phyloP scores from a whole-genome alignment of 2,797 vertebrate genomes.

The Hippocampus kuda region DNA sequence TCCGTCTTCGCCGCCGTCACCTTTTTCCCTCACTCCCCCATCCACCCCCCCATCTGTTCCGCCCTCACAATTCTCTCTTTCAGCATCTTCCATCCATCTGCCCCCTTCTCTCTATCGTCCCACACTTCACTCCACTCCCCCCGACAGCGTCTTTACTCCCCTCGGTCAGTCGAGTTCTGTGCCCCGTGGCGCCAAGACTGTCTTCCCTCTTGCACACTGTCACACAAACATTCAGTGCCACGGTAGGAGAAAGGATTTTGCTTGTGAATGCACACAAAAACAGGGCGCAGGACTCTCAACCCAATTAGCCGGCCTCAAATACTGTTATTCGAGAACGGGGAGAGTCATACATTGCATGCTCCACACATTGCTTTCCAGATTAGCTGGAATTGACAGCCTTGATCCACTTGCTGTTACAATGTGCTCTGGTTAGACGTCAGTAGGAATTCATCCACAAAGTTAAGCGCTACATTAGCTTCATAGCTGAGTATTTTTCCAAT shows the following conservation, averaged over 20 bases:
- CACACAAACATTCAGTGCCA: slow-evolving; percentile 43
- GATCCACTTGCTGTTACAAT: background rate
- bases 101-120: slow-evolving; percentile 39
- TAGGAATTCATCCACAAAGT: background rate
- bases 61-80: slow-evolving; percentile 54
- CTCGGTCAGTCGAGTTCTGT: slow-evolving; percentile 45
- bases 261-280: slow-evolving; percentile 25
- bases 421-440: background rate
- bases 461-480: background rate
- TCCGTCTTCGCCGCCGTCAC: slow-evolving; percentile 52
- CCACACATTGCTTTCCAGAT: slow-evolving; percentile 16
- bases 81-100: slow-evolving; percentile 61
- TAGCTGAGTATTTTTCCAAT: background rate
- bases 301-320: slow-evolving; percentile 10
- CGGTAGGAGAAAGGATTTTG: slow-evolving; percentile 22
- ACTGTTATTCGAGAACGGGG: background rate
- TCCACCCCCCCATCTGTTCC: slow-evolving; percentile 50
- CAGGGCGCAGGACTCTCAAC: slow-evolving; percentile 20
- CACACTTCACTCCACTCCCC: slow-evolving; percentile 21
- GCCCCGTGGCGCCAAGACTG: slow-evolving; percentile 42
- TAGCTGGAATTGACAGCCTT: slow-evolving; percentile 4
- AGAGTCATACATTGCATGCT: slow-evolving; percentile 12
- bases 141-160: slow-evolving; percentile 31
- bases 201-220: slow-evolving; percentile 37
- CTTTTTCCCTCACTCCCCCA: slow-evolving; percentile 59